Evolutionary conservation across 2,113 vertebrate species (phyloP).

Genomic region (Ageneiosus marmoratus): DNA sequence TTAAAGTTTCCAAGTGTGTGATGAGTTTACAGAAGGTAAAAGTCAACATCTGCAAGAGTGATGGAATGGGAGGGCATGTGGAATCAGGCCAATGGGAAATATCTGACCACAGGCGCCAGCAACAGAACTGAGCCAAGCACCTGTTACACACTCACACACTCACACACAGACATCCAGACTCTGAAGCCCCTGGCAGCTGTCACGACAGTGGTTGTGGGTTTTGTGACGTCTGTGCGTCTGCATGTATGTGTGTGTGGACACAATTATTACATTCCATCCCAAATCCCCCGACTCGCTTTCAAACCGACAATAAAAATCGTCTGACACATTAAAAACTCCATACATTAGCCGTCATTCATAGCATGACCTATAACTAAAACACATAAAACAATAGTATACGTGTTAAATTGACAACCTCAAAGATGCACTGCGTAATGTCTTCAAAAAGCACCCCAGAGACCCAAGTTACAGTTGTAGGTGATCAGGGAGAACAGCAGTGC

Average conservation of each 20-base stretch:
- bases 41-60: constrained; percentile 53
- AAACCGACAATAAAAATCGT: constrained; percentile 12
- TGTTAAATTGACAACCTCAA: neutral
- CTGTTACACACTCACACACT: constrained; percentile 60
- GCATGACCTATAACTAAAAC: neutral
- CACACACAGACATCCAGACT: constrained; percentile 20
- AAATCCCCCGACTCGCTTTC: constrained; percentile 33
- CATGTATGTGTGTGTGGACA: neutral
- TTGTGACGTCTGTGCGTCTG: neutral
- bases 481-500: too few species aligned
- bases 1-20: neutral
- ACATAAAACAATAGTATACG: neutral
- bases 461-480: neutral
- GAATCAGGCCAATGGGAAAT: constrained; percentile 67
- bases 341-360: neutral
- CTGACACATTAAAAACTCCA: neutral
- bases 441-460: neutral
- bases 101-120: constrained; percentile 62
- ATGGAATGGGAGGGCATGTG: constrained; percentile 43
- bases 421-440: neutral
- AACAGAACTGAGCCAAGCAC: constrained; percentile 67
- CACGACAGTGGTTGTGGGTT: constrained; percentile 53
- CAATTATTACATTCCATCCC: constrained; percentile 44
- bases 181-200: constrained; percentile 64
- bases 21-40: constrained; percentile 45